Conservation (phyloP, 2,888 invertebrate species). For the Amitus sp. region DNA sequence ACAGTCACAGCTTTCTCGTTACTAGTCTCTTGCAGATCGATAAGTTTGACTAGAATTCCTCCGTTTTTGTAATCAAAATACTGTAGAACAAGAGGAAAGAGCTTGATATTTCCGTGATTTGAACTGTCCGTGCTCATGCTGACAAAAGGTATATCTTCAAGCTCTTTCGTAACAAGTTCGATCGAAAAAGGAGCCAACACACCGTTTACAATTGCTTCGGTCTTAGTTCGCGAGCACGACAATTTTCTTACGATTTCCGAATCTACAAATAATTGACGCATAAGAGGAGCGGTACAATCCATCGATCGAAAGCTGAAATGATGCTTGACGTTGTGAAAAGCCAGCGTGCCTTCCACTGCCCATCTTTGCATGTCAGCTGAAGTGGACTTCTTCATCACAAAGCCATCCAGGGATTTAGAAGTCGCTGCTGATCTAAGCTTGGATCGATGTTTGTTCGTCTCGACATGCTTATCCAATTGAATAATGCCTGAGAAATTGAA, state of each 20-base stretch:
- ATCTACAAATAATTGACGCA: too few species aligned
- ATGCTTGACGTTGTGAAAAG: constrained; percentile 47
- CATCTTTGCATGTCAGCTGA: too few species aligned
- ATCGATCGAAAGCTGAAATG: constrained; percentile 44
- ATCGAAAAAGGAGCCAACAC: constrained; percentile 27
- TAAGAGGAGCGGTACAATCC: constrained; percentile 43
- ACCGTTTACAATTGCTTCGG: constrained; percentile 35
- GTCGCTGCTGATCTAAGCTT: too few species aligned
- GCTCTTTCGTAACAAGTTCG: constrained; percentile 31
- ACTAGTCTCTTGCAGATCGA: constrained; percentile 34
- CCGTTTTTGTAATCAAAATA: constrained; percentile 42
- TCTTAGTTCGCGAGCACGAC: constrained; percentile 39
- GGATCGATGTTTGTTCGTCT: too few species aligned
- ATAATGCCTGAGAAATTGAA: too few species aligned
- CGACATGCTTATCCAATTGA: too few species aligned
- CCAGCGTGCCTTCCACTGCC: constrained; percentile 45
- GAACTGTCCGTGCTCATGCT: constrained; percentile 41
- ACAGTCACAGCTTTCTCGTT: constrained; percentile 47
- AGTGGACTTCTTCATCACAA: too few species aligned
- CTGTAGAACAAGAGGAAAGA: constrained; percentile 48
- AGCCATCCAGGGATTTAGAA: too few species aligned
- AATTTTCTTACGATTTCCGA: constrained; percentile 41
- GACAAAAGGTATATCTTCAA: constrained; percentile 38
- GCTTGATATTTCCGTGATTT: too few species aligned
- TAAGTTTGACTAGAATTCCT: constrained; percentile 42